A percentile compares a stretch with the other conserved stretches of the same genome.
Conservation (phyloP, 2,888 invertebrate species). For the Parnassius apollo region DNA sequence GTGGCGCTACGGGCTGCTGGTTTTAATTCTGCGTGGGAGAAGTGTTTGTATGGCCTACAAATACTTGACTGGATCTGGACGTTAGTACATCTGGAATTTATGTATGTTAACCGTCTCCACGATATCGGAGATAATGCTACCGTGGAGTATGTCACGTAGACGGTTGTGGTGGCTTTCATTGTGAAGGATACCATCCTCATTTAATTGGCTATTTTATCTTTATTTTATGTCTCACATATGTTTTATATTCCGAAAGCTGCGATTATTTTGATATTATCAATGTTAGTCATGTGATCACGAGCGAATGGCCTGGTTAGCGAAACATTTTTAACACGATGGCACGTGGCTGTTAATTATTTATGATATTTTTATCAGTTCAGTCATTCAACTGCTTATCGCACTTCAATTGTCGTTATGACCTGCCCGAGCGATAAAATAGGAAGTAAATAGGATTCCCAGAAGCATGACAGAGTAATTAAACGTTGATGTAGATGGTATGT, state of each 20-base stretch:
- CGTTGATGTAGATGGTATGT: conserved; percentile 35
- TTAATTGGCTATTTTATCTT: no score
- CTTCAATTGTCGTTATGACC: conserved; percentile 63
- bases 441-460: conserved; percentile 46
- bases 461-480: conserved; percentile 51
- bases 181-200: not conserved
- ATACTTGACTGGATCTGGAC: no score
- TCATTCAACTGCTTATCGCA: conserved; percentile 48
- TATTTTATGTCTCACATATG: no score
- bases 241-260: not conserved
- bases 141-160: no score
- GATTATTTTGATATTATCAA: conserved; percentile 12
- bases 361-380: conserved; percentile 44
- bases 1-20: no score
- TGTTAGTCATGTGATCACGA: conserved; percentile 38
- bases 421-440: conserved; percentile 52
- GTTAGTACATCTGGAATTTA: no score
- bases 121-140: no score
- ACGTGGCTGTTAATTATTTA: conserved; percentile 37
- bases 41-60: no score
- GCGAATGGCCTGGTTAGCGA: conserved; percentile 55
- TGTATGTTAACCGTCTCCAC: no score
- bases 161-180: no score
- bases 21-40: no score
- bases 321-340: conserved; percentile 50